These are phyloP conservation scores for Punctoribates punctum DNA, from an alignment of 2,888 invertebrate species.

Conservation along the genomic window DNA sequence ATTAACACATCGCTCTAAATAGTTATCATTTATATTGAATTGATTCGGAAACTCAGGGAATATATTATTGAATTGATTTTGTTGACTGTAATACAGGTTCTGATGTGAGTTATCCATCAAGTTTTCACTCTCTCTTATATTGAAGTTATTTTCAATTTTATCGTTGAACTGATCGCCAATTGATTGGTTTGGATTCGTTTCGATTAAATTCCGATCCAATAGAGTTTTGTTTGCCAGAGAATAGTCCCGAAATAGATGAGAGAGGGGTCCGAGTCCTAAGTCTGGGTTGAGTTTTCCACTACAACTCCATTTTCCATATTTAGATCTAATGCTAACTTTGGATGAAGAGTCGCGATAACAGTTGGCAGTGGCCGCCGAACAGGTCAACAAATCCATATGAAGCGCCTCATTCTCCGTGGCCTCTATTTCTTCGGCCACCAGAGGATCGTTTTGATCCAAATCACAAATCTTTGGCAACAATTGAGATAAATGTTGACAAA, in stretches of 20 bases:
- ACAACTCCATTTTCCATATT: slow-evolving; percentile 34
- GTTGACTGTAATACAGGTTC: not conserved
- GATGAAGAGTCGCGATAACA: slow-evolving; percentile 23
- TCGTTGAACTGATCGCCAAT: no score
- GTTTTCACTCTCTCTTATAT: not conserved
- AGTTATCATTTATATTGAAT: not conserved
- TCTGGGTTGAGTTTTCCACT: slow-evolving; percentile 33
- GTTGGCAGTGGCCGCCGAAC: slow-evolving; percentile 33
- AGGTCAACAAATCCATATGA: slow-evolving; percentile 34
- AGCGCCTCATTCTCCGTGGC: slow-evolving; percentile 13
- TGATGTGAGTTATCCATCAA: not conserved
- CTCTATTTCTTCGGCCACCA: not conserved
- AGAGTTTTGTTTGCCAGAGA: not conserved
- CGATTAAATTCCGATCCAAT: not conserved
- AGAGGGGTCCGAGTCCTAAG: slow-evolving; percentile 35
- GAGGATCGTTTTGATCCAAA: slow-evolving; percentile 11
- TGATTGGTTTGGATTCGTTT: no score
- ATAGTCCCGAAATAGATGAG: slow-evolving; percentile 15
- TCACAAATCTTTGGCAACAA: slow-evolving; percentile 15
- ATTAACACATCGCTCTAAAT: not conserved
- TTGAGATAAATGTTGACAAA: slow-evolving; percentile 2
- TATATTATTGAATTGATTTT: not conserved
- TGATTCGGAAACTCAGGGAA: not conserved
- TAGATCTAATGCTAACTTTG: not conserved
- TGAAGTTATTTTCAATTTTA: no score